Evolutionary conservation across 2,113 vertebrate genomes (phyloP), one percentile per base, ranked within the genome.

Genomic region (Callipepla californica): DNA sequence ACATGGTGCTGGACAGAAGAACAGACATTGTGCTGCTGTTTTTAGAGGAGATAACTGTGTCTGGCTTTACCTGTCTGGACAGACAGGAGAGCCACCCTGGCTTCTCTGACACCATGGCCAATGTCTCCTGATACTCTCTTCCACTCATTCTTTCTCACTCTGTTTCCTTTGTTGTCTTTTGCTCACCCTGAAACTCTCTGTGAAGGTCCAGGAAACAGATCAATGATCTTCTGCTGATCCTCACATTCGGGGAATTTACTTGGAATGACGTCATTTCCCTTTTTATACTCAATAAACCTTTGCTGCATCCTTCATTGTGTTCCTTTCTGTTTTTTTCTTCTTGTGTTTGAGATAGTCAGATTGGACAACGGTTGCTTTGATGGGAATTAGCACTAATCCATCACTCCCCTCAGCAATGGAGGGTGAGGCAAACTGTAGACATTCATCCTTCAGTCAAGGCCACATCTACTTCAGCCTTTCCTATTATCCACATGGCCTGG

Each of bases 171-270:
- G 34, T 61, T 61, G 58, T 34, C 34, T 36, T 61, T 22, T 47
- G 21, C 30, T n/a, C 14, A 11, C 20, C 32, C 10, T 8, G 13
- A 59, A 47, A 7, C 21, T n/a, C 10, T 7, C 44, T 48, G 14
- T 20, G 40, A 32, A 28, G 62, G 28, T 28, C 26, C 11, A 65
- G 53, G 10, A 32, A 32, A 16, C 14, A 38, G 6, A 22, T 23
- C 13, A 36, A 8, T 38, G 34, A 61, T 14, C 22, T 25, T n/a
- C 45, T 48, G 42, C 30, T 66, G 6, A 8, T 45, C 30, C 30
- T 13, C 3, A 2, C n/a, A 25, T 5, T 25, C 3, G 0, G 14
- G 22, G 22, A 10, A 22, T 48, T n/a, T 45, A 34, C 45, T 25
- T 48, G 32, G 22, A 48, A 32, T 48, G 45, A 48, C 20, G 2